Percentiles rank a stretch among this genome's conserved stretches.
phyloP scores from a whole-genome alignment of 2,113 vertebrate genomes.

The Carettochelys insculpta region DNA sequence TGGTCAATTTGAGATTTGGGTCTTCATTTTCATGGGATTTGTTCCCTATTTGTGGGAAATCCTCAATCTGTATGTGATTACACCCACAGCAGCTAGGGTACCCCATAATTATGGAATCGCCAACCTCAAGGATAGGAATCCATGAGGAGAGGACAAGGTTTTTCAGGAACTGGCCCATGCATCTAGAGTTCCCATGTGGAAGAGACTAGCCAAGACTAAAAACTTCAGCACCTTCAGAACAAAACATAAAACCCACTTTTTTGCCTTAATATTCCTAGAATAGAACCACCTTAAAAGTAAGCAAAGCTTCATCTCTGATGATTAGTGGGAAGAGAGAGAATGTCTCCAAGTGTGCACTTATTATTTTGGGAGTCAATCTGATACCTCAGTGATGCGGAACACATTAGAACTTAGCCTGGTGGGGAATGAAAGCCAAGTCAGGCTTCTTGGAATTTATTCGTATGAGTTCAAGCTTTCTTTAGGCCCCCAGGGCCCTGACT shows the following conservation, averaged over 20 bases:
- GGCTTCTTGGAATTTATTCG: background rate
- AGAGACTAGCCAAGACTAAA: constrained; percentile 68
- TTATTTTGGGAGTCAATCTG: background rate
- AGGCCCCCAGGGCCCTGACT: background rate
- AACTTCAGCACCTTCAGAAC: constrained; percentile 63
- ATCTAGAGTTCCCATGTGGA: constrained; percentile 60
- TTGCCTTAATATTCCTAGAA: constrained; percentile 52
- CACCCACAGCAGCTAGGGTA: background rate
- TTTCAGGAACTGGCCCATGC: constrained; percentile 64
- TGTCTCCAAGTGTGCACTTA: background rate
- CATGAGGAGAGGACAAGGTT: constrained; percentile 68
- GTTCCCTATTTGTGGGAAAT: constrained; percentile 47
- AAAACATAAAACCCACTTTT: constrained; percentile 51
- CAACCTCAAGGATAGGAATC: constrained; percentile 60
- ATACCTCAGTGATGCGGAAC: background rate
- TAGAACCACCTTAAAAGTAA: constrained; percentile 34
- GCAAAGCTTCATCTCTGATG: constrained; percentile 16
- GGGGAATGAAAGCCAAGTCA: background rate
- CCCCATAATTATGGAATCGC: constrained; percentile 33
- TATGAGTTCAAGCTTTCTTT: background rate
- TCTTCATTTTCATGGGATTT: constrained; percentile 10
- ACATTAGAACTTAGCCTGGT: background rate
- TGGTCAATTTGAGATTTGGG: constrained; percentile 63
- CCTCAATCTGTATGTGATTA: constrained; percentile 66
- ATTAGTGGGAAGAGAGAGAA: background rate